Conservation (phyloP, 2,888 invertebrate genomes). For the Urechis unicinctus region DNA sequence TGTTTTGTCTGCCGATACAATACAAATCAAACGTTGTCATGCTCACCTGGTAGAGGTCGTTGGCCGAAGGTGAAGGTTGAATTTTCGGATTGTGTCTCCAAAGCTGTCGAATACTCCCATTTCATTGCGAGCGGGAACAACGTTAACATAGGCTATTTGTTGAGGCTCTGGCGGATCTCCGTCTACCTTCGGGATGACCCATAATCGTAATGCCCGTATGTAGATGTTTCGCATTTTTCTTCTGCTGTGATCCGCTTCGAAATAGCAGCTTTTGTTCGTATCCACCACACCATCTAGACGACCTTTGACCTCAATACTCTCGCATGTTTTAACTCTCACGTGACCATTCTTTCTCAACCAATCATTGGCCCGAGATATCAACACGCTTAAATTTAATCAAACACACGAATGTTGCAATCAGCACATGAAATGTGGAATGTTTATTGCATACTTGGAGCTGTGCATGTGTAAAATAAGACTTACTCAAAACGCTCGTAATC, state of each 20-base stretch:
- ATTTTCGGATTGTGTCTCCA: slow-evolving; percentile 23
- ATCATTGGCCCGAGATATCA: slow-evolving; percentile 23
- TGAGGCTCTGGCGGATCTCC: slow-evolving; percentile 19
- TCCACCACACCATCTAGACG: slow-evolving; percentile 25
- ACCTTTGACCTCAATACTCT: slow-evolving; percentile 27
- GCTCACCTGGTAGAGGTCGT: slow-evolving; percentile 22
- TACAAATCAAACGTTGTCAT: background rate
- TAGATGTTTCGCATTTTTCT: slow-evolving; percentile 24
- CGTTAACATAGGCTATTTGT: slow-evolving; percentile 25
- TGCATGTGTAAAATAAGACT: slow-evolving; percentile 10
- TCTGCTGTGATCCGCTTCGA: slow-evolving; percentile 24
- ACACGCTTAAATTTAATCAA: slow-evolving; percentile 15
- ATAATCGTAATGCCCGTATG: slow-evolving; percentile 25
- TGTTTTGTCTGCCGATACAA: background rate
- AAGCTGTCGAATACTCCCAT: slow-evolving; percentile 25
- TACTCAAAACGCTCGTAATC: slow-evolving; percentile 27
- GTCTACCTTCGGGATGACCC: slow-evolving; percentile 19
- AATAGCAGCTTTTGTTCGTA: slow-evolving; percentile 25
- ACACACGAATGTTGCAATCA: no score
- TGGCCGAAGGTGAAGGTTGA: slow-evolving; percentile 21
- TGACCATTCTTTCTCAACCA: slow-evolving; percentile 18
- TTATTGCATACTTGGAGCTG: background rate
- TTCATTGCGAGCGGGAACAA: slow-evolving; percentile 22
- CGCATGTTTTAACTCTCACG: slow-evolving; percentile 21
- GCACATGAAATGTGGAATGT: background rate